Percentiles rank a stretch among this genome's conserved stretches.
Evolutionary conservation across 2,888 invertebrate genomes (phyloP).

Genomic region (Aquatica leii): DNA sequence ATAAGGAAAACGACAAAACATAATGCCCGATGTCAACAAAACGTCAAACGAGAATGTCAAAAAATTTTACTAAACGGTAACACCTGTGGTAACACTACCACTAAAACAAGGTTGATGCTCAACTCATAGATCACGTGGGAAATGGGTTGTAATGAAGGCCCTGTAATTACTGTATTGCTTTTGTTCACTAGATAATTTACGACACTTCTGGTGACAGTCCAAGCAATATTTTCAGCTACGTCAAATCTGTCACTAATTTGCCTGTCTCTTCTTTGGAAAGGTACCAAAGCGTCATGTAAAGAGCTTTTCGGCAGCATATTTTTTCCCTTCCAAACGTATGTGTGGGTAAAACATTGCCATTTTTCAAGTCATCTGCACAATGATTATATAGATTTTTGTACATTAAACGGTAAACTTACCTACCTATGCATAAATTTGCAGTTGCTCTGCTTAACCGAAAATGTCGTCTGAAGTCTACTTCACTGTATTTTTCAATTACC

Average conservation of each 20-base stretch:
- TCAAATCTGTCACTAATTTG: background rate
- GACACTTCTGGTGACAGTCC: background rate
- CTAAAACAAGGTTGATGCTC: too few species aligned
- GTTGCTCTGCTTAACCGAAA: conserved; percentile 1
- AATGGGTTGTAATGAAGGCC: too few species aligned
- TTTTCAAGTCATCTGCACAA: conserved; percentile 1
- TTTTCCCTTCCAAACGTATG: conserved; percentile 3
- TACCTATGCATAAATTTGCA: conserved; percentile 3
- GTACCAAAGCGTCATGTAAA: conserved; percentile 2
- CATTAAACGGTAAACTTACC: background rate
- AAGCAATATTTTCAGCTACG: background rate
- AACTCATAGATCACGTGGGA: too few species aligned
- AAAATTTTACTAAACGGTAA: too few species aligned
- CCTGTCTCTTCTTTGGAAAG: conserved; percentile 4
- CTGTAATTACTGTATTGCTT: background rate
- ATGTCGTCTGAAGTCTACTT: background rate
- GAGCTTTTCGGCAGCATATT: background rate
- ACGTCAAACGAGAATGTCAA: too few species aligned
- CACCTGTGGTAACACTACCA: too few species aligned
- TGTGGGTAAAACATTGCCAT: background rate
- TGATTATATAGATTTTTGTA: background rate
- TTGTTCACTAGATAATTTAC: background rate
- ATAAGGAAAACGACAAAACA: too few species aligned
- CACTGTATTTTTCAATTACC: background rate
- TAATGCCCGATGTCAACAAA: too few species aligned